Conservation (phyloP, 2,888 invertebrate genomes). For the Rhorus exstirpatorius region DNA sequence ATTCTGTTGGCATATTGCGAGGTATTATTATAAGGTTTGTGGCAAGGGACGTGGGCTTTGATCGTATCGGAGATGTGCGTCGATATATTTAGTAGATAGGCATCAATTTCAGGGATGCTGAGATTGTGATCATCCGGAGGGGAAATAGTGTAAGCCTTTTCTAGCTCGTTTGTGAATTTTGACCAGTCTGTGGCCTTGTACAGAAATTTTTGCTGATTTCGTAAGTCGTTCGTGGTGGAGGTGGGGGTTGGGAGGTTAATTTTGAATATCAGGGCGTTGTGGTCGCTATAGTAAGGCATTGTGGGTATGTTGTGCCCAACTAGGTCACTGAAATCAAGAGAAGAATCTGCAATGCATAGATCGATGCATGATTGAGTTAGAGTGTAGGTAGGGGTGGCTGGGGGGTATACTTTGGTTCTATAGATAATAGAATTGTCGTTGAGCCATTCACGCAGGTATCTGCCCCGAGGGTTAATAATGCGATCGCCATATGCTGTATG, state of each 20-base stretch:
- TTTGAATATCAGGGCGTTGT: constrained; percentile 14
- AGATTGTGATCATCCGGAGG: constrained; percentile 7
- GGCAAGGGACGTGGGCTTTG: background rate
- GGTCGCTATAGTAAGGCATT: constrained; percentile 48
- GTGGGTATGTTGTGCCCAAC: background rate
- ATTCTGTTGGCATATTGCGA: constrained; percentile 9
- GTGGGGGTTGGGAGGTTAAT: background rate
- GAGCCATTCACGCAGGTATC: constrained; percentile 36
- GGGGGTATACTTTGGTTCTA: constrained; percentile 1
- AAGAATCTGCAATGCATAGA: constrained; percentile 35
- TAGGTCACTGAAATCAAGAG: background rate
- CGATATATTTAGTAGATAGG: background rate
- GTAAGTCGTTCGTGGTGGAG: background rate
- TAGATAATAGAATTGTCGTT: background rate
- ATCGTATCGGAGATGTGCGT: background rate
- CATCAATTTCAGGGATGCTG: constrained; percentile 3
- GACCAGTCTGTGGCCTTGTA: constrained; percentile 27
- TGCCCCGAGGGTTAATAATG: constrained; percentile 18
- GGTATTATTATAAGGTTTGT: constrained; percentile 16
- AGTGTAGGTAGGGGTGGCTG: background rate
- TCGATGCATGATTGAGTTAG: constrained; percentile 20
- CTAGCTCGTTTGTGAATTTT: background rate
- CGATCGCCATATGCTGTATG: constrained; percentile 8
- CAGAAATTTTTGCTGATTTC: background rate
- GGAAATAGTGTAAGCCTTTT: background rate